Base-by-base conservation (phyloP, 2,888 invertebrate genomes). In the Phanerotoma sp. region DNA sequence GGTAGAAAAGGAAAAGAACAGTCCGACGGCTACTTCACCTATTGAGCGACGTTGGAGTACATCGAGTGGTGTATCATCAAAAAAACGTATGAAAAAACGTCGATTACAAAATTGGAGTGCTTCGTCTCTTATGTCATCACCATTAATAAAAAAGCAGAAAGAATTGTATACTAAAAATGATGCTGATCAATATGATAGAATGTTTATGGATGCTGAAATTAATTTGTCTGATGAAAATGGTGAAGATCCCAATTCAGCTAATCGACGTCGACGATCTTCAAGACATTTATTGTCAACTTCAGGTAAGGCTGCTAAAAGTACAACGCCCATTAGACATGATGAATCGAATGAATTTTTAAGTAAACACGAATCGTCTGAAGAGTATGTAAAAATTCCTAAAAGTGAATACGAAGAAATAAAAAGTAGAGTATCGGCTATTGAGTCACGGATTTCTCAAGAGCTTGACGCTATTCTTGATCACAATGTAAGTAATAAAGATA, bases 401-500 rank as follows among this genome's bases (percentile, higher is more conserved):
- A 84, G 82, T 54, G 89, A 90, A 74, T 90, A 89, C 65, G 88
- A 89, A 73, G 88, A 86, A 63, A 89, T 91, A 42, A 88, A 89
- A 73, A 86, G 82, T 69, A 79, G 89, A 69, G 87, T 90, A 9
- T 84, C 85, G 0, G 86, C 86, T 5, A 88, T 90, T 53, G 89
- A 89, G 73, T 82, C 82, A 42, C 80, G 85, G 65, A 82, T 89
- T 61, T 86, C 87, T 7, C 82, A 86, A 69, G 88, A 88, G 73
- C 85, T 88, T 59, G 83, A 64, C 13, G 67, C 66, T 32, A 68
- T 71, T 45, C 66, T 68, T 9, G 62, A 57, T 21, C 67, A 69
- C 30, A 54, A 62, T 75, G 51, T 77, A n/a, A n/a, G n/a, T 77
- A 45, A 63, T 20, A 57, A 63, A 41, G 57, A 57, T 15, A 54